These are phyloP conservation scores for Mactromeris polynyma DNA, from an alignment of 2,888 invertebrate species.

Conservation along the genomic window DNA sequence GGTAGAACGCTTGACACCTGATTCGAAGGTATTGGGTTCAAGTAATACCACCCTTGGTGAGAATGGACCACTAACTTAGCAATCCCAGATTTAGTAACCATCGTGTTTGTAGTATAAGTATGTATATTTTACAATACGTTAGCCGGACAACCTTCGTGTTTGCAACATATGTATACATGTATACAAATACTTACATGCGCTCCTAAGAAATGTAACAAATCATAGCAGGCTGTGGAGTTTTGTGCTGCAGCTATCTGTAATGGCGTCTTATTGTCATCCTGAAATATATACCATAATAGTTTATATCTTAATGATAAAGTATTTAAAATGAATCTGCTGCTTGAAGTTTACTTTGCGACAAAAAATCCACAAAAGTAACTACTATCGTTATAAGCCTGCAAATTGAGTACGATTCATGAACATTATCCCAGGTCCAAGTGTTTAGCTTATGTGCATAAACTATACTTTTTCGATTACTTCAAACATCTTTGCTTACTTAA, in stretches of 20 bases:
- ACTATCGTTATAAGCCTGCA: background rate
- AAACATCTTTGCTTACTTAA: no score
- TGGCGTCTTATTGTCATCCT: background rate
- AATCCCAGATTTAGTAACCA: no score
- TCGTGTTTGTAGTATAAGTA: no score
- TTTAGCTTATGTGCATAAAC: no score
- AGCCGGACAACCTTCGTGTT: background rate
- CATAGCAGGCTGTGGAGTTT: background rate
- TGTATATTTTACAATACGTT: background rate
- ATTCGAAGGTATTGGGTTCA: background rate
- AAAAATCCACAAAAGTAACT: no score
- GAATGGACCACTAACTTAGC: background rate
- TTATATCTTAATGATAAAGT: background rate
- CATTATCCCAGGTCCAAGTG: background rate
- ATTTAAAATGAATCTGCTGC: background rate
- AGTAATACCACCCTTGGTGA: background rate
- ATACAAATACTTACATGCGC: background rate
- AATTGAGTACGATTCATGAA: background rate
- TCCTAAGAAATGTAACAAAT: slow-evolving; percentile 20
- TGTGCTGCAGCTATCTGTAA: background rate
- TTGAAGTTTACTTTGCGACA: no score
- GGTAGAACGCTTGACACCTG: background rate
- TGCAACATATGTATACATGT: background rate
- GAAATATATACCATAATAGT: background rate
- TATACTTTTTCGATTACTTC: no score